These are phyloP conservation scores for Listronotus oregonensis DNA, from an alignment of 1,140 invertebrate species.

Conservation along the genomic window DNA sequence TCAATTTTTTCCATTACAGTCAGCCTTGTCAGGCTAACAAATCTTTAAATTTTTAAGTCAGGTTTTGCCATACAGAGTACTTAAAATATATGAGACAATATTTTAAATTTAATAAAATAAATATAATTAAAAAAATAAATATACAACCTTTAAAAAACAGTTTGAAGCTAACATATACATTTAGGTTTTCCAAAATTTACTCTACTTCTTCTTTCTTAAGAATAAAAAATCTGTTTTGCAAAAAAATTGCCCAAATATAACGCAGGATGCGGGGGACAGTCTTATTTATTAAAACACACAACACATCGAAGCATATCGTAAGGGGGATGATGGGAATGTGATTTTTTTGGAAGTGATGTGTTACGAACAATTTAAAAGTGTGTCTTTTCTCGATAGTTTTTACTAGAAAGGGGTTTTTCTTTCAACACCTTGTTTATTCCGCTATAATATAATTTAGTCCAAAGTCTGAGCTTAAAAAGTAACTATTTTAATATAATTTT, in stretches of 20 bases:
- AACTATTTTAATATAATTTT: not conserved
- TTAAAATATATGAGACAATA: too few relatives aligned
- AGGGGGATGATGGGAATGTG: not conserved
- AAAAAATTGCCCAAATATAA: not conserved
- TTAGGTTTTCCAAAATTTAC: too few relatives aligned
- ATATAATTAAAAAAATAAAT: too few relatives aligned
- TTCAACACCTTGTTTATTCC: conserved; percentile 21
- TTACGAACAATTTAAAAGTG: conserved; percentile 5
- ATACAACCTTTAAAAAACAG: too few relatives aligned
- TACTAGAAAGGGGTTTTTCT: conserved; percentile 11
- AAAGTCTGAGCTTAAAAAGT: conserved; percentile 5
- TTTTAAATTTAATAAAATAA: too few relatives aligned
- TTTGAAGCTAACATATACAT: too few relatives aligned
- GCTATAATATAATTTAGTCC: not conserved
- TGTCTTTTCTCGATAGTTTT: conserved; percentile 19
- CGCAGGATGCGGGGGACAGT: conserved; percentile 20
- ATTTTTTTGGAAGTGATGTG: conserved; percentile 6
- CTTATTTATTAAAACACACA: conserved; percentile 22
- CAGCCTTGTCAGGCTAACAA: too few relatives aligned
- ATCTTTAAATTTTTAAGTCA: too few relatives aligned
- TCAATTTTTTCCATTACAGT: too few relatives aligned
- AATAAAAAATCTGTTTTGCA: not conserved
- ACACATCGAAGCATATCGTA: conserved; percentile 12
- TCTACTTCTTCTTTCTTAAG: too few relatives aligned
- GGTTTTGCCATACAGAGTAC: too few relatives aligned